Percentiles rank a stretch among this genome's conserved stretches.
phyloP scores from a whole-genome alignment of 2,113 vertebrate species.

The Ascaphus truei region DNA sequence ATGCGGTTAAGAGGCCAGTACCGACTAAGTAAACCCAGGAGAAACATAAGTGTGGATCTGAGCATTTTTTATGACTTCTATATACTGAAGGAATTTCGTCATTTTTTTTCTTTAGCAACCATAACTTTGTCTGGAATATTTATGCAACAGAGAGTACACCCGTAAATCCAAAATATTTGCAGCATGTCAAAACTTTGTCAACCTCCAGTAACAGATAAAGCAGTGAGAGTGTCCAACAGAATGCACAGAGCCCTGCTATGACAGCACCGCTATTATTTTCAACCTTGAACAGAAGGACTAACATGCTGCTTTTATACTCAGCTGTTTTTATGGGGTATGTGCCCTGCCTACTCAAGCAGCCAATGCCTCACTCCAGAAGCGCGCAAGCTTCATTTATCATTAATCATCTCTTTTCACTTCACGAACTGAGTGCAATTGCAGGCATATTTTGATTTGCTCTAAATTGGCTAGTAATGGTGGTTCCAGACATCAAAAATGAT shows the following conservation, averaged over 20 bases:
- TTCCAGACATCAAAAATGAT: slow-evolving; percentile 44
- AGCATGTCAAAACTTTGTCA: not conserved
- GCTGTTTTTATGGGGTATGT: slow-evolving; percentile 5
- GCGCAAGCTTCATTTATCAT: slow-evolving; percentile 44
- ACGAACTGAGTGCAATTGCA: slow-evolving; percentile 32
- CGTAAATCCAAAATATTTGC: not conserved
- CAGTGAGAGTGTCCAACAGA: not conserved
- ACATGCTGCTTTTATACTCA: not conserved
- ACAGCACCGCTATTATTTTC: slow-evolving; percentile 24
- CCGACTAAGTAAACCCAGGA: too few species aligned
- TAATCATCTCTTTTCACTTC: slow-evolving; percentile 39
- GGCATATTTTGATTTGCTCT: slow-evolving; percentile 44
- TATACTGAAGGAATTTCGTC: too few species aligned
- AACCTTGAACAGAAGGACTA: slow-evolving; percentile 28
- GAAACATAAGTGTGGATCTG: too few species aligned
- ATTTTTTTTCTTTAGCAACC: too few species aligned
- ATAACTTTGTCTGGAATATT: too few species aligned
- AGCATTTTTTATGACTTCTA: too few species aligned
- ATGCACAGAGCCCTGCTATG: not conserved
- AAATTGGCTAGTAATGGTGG: slow-evolving; percentile 38
- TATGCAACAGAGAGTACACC: too few species aligned
- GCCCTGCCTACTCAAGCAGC: slow-evolving; percentile 30
- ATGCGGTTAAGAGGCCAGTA: too few species aligned
- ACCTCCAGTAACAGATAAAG: not conserved
- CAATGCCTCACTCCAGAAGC: slow-evolving; percentile 34